phyloP scores from a whole-genome alignment of 2,888 invertebrate genomes.

The Scaptomyza parva region DNA sequence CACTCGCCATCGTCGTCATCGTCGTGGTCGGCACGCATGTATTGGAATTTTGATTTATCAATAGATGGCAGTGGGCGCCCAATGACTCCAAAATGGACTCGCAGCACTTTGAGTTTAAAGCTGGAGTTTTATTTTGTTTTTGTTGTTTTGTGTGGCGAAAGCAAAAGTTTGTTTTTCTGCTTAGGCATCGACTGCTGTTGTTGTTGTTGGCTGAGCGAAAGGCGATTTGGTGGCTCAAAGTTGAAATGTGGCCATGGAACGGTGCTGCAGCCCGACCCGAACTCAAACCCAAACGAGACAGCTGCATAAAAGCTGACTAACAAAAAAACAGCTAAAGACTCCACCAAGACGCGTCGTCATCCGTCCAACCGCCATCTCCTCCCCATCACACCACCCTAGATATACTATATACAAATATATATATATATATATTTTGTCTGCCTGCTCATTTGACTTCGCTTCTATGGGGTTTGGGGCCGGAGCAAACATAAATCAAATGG shows the following conservation, averaged over 20 bases:
- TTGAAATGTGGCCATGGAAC: constrained; percentile 53
- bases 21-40: constrained; percentile 55
- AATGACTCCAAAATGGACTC: constrained; percentile 44
- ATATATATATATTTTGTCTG: constrained; percentile 17
- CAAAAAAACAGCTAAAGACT: constrained; percentile 12
- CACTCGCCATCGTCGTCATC: constrained; percentile 9
- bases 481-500: constrained; percentile 80
- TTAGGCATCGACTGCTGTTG: no score
- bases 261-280: background rate
- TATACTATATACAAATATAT: no score
- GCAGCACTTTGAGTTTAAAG: constrained; percentile 12
- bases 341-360: background rate
- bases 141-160: constrained; percentile 65
- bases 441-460: constrained; percentile 57
- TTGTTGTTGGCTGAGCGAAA: constrained; percentile 54
- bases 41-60: constrained; percentile 78
- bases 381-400: background rate
- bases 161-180: constrained; percentile 69
- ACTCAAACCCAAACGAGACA: constrained; percentile 44
- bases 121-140: constrained; percentile 6
- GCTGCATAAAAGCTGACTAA: constrained; percentile 48
- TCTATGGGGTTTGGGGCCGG: constrained; percentile 40
- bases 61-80: constrained; percentile 67
- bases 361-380: background rate
- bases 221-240: constrained; percentile 58